Percentiles rank a stretch among this genome's conserved stretches.
phyloP scores from a whole-genome alignment of 30 jellyfish, hydroid and myxozoan genomes.

The Chironex yamaguchii region DNA sequence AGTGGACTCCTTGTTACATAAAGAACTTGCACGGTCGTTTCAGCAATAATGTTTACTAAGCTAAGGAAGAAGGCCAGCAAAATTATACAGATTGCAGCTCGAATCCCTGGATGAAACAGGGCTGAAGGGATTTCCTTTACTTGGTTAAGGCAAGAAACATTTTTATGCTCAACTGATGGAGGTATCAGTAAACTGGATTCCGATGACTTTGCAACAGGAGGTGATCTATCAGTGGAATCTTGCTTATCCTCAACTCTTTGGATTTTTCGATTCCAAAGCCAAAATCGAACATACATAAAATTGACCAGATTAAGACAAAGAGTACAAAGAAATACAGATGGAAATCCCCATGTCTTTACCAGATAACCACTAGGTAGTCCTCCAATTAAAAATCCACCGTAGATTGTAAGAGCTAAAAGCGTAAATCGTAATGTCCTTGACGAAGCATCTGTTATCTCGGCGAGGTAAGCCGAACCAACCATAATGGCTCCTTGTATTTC shows the following conservation, averaged over 20 bases:
- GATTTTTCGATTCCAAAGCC: background rate
- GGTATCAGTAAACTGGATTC: background rate
- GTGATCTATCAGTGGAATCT: background rate
- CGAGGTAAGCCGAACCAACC: constrained; percentile 14
- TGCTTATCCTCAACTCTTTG: background rate
- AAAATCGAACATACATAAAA: background rate
- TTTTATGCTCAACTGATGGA: background rate
- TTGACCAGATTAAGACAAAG: background rate
- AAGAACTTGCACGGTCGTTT: constrained; percentile 3
- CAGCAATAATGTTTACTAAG: background rate
- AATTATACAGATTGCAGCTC: background rate
- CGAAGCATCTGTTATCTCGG: background rate
- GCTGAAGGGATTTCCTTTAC: background rate
- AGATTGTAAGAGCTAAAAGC: constrained; percentile 1
- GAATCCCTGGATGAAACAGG: background rate
- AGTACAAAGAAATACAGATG: background rate
- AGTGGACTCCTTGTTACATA: background rate
- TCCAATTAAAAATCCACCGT: background rate
- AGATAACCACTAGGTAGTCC: background rate
- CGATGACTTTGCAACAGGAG: background rate
- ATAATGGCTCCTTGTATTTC: background rate
- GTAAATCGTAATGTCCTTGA: constrained; percentile 41
- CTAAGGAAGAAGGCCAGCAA: background rate
- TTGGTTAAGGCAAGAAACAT: too few species aligned
- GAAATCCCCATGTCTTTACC: constrained; percentile 13